Conservation (phyloP, 2,113 vertebrate species). For the Glareola pratincola region DNA sequence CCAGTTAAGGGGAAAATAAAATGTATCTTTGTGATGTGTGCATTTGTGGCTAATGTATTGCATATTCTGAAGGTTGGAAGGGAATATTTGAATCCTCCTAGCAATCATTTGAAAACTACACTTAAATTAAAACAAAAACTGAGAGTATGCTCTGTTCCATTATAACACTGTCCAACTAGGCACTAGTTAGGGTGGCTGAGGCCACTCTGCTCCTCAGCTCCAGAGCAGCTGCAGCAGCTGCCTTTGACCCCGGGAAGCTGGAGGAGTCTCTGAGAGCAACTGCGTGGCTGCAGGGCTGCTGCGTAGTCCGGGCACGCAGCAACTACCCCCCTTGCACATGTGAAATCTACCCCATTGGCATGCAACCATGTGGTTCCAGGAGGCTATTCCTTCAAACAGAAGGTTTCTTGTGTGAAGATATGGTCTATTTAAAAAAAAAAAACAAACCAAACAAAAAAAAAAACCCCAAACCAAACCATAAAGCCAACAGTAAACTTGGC, state of each 20-base stretch:
- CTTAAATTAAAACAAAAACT: background rate
- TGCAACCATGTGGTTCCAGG: background rate
- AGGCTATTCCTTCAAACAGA: background rate
- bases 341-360: background rate
- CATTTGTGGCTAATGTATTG: background rate
- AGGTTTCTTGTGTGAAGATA: background rate
- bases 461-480: background rate
- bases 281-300: background rate
- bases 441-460: background rate
- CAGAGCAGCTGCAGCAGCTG: background rate
- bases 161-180: background rate
- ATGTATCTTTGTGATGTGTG: background rate
- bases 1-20: background rate
- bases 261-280: background rate
- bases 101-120: background rate
- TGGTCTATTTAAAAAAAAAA: background rate
- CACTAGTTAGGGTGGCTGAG: background rate
- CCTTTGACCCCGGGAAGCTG: background rate
- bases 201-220: background rate
- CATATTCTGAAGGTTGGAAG: background rate
- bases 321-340: fast-evolving
- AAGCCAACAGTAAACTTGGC: background rate
- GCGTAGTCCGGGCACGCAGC: fast-evolving
- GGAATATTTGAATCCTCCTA: background rate
- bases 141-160: background rate